Evolutionary conservation across 2,797 vertebrate genomes (phyloP).

Genomic region (Sternotherus odoratus): DNA sequence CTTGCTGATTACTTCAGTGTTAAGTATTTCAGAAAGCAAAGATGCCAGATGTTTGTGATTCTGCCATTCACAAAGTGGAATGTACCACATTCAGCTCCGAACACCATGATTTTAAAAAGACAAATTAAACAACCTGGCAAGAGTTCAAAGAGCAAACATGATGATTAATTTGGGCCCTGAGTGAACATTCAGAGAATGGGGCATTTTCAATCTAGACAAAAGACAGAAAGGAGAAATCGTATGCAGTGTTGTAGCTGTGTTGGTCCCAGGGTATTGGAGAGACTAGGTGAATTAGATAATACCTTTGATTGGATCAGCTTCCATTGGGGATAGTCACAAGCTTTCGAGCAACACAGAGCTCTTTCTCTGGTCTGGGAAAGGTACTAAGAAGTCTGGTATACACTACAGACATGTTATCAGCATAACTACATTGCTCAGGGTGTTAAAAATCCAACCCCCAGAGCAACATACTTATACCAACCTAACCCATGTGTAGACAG

Average conservation of each 20-base stretch:
- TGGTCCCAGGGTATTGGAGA: too few relatives aligned
- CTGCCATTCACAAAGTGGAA: neutral
- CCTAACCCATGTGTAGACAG: too few relatives aligned
- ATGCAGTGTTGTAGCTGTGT: neutral
- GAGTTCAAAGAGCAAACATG: neutral
- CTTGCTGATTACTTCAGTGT: neutral
- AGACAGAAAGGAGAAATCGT: neutral
- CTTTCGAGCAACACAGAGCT: too few relatives aligned
- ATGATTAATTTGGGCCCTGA: neutral
- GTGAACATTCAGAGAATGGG: neutral
- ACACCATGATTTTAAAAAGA: neutral
- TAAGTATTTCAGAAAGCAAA: neutral
- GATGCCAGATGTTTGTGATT: neutral
- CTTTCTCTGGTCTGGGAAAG: too few relatives aligned
- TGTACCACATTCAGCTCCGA: neutral
- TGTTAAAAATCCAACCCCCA: neutral
- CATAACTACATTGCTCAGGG: too few relatives aligned
- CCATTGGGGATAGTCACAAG: too few relatives aligned
- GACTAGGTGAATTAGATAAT: too few relatives aligned
- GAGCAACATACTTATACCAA: too few relatives aligned
- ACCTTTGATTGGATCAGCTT: too few relatives aligned
- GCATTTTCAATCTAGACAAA: neutral
- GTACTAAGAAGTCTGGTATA: too few relatives aligned
- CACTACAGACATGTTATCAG: too few relatives aligned
- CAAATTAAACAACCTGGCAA: neutral